Evolutionary conservation across 2,797 vertebrate species (phyloP).

Genomic region (Petrocephalus schoutedeni): DNA sequence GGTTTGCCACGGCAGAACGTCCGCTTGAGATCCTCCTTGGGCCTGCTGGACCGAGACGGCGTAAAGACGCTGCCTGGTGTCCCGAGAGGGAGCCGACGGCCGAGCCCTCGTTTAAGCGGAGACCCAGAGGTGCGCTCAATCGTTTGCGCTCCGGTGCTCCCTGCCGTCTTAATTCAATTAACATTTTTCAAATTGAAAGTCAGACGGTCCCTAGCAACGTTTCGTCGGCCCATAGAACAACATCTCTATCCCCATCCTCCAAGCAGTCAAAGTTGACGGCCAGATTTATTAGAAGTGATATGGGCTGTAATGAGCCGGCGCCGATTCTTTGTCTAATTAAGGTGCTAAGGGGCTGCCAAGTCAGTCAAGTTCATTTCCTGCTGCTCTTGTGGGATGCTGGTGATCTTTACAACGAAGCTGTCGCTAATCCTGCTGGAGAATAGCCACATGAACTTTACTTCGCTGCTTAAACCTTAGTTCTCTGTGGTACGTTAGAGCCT

Average conservation of each 20-base stretch:
- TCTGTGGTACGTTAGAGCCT: background rate
- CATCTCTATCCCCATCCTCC: background rate
- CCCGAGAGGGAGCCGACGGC: background rate
- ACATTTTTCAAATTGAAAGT: background rate
- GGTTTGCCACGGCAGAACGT: background rate
- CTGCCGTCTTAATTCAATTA: background rate
- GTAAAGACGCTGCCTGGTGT: background rate
- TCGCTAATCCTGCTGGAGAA: background rate
- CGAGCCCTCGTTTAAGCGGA: background rate
- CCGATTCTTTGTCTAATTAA: background rate
- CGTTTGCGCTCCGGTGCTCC: background rate
- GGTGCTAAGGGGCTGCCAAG: background rate
- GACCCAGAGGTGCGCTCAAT: background rate
- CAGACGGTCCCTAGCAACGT: background rate
- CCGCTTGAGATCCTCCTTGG: background rate
- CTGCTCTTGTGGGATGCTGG: background rate
- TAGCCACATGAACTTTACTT: background rate
- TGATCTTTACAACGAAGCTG: background rate
- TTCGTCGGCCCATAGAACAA: background rate
- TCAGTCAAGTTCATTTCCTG: slow-evolving; percentile 5
- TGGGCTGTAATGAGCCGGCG: background rate
- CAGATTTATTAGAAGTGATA: background rate
- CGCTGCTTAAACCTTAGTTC: background rate
- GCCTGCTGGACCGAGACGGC: background rate
- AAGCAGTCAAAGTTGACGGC: background rate